Base-by-base conservation (phyloP, 2,797 vertebrate species). In the Geotrypetes seraphini region DNA sequence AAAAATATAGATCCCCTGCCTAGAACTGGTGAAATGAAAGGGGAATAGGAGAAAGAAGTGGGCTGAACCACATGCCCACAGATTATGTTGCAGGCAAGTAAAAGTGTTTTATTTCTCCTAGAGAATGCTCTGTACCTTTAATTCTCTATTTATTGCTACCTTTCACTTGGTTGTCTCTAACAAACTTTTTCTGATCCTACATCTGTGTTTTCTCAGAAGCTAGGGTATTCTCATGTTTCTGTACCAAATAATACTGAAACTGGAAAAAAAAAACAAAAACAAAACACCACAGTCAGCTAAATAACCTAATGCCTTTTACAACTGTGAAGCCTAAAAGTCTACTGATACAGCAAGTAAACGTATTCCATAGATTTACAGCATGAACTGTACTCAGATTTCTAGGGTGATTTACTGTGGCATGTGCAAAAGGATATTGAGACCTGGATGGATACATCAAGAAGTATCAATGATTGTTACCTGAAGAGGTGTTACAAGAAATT, bases 401-500 rank as follows among this genome's bases (percentile, higher is more conserved):
- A 62, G 56, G 54, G 62, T 58, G 70, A 79, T 64, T 68, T 52
- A 78, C 70, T 79, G 73, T 69, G 71, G 76, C 71, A 75, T 69
- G 75, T 81, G 73, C 66, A 66, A 75, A 77, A 77, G 73, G 74
- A 84, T 75, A 82, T 62, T 79, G 79, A 80, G 73, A 76, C 59
- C 75, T 64, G 69, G 76, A 71, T 82, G 80, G 82, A 81, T 81
- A 82, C 83, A 81, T 85, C 78, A 81, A 79, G 79, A 81, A 83
- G 83, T 83, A 85, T 78, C 83, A 86, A 85, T 83, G 84, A 79
- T 83, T 87, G 82, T 90, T 90, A 90, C 88, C 88, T 90, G 88
- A 84, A 83, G 87, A 90, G 86, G 85, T 87, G 88, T 90, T 90
- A 90, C 88, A 90, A 90, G 88, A 90, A 87, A 90, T 90, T 88